A percentile compares a stretch with the other conserved stretches of the same genome.
These are phyloP conservation scores for Myotis daubentonii DNA, from an alignment of 2,797 vertebrate species.

Conservation along the genomic window DNA sequence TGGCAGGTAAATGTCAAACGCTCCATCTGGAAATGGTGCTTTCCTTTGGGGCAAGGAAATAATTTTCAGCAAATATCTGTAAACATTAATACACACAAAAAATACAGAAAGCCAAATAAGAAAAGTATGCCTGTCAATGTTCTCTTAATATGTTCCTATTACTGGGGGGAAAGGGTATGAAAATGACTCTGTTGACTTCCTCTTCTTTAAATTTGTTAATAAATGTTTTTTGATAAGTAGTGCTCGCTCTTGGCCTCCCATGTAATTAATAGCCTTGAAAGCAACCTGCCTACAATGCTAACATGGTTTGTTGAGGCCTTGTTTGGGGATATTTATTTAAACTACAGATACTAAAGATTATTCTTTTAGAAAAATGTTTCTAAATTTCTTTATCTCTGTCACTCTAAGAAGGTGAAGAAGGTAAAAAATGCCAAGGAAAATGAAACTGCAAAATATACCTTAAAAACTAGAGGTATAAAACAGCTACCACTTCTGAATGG, in stretches of 20 bases:
- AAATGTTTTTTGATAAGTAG: not conserved
- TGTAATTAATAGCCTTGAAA: constrained; percentile 13
- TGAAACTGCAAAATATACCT: constrained; percentile 77
- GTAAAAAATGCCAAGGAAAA: constrained; percentile 49
- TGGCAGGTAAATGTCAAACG: not conserved
- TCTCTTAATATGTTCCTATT: constrained; percentile 10
- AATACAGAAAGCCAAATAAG: not conserved
- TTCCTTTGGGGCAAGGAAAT: constrained; percentile 14
- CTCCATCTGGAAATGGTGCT: not conserved
- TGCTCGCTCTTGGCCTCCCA: not conserved
- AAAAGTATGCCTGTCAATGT: not conserved
- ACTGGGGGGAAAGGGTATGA: not conserved
- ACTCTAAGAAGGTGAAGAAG: constrained; percentile 26
- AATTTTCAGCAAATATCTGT: constrained; percentile 46
- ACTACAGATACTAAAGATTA: constrained; percentile 46
- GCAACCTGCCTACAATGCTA: constrained; percentile 35
- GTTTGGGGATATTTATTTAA: constrained; percentile 44
- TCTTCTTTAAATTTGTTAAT: constrained; percentile 29
- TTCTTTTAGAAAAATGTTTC: constrained; percentile 59
- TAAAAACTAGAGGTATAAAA: constrained; percentile 78
- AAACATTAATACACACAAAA: not conserved
- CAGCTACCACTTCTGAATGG: constrained; percentile 70
- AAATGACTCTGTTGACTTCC: not conserved
- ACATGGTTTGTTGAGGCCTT: constrained; percentile 21
- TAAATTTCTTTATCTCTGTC: constrained; percentile 47